Conservation (phyloP, 2,888 invertebrate species). For the Liopterus haemorrhoidalis region DNA sequence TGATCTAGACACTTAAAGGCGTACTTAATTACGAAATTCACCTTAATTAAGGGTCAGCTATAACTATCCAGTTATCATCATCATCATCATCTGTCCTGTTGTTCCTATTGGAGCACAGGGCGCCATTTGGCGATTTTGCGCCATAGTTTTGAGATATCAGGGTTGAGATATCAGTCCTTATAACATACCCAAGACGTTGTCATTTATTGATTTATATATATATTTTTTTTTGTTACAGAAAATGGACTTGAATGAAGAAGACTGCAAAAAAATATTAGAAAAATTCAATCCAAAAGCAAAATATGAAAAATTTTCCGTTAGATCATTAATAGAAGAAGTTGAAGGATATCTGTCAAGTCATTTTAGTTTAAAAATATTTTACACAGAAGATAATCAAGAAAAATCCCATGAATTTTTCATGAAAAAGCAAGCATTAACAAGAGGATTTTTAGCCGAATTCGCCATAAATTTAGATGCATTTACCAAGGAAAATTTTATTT, state of each 20-base stretch:
- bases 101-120: no score
- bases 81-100: no score
- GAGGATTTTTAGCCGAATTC: slow-evolving; percentile 5
- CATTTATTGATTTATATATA: no score
- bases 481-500: slow-evolving; percentile 15
- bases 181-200: no score
- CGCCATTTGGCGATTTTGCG: no score
- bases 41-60: no score
- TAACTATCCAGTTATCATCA: no score
- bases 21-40: no score
- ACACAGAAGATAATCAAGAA: slow-evolving; percentile 5
- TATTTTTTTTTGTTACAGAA: neutral
- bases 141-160: no score
- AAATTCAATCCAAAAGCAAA: neutral
- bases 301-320: neutral
- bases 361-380: slow-evolving; percentile 9
- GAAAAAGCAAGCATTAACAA: slow-evolving; percentile 7
- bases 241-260: slow-evolving; percentile 2
- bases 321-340: slow-evolving; percentile 11
- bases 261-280: slow-evolving; percentile 8
- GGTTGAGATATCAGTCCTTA: no score
- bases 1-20: no score
- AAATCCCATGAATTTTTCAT: slow-evolving; percentile 10
- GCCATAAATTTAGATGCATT: slow-evolving; percentile 10
- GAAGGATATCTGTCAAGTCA: slow-evolving; percentile 17